Evolutionary conservation across 2,888 invertebrate genomes (phyloP), one percentile per base, ranked within the genome.

Genomic region (Agelastica alni): DNA sequence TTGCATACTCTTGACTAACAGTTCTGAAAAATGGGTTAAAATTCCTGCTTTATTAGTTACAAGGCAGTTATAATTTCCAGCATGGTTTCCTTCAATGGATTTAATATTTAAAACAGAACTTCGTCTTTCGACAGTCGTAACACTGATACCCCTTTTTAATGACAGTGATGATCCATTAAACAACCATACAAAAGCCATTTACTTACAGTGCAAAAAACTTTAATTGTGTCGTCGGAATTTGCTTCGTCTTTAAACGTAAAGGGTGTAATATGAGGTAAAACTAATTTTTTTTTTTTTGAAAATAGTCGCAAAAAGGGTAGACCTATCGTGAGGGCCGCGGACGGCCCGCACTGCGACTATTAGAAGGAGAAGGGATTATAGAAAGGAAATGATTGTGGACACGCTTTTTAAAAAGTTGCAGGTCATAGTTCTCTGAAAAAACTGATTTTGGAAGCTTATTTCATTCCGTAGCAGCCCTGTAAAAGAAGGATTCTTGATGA

Each of bases 11-110:
- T 83, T 83, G 48, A 83, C 81, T 61, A 79, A 68, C 56, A 83
- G 67, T 56, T 72, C 72, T 10, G 83, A 79, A 28, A 80, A 78
- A 62, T 79, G 81, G 59, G 77, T 78, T 62, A 78, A 76, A 49
- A 75, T 76, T 58, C 82, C 82, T 18, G 85, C 85, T 58, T 70
- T 72, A 70, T 85, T 85, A 55, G 74, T 75, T 7, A 88, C 90
- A 49, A 85, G 81, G 72, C 91, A 92, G 28, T 87, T 88, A 70
- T 89, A 92, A 70, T 84, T 82, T 56, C 91, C 91, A 61, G 86
- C 84, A 75, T 91, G 89, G 51, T 81, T 81, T 60, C 84, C 86
- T 69, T 84, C 84, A 61, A 87, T 88, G 56, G 84, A 81, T 66
- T 88, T 86, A 70, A 91, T 86, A 79, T 83, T 58, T 75, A 78